A percentile compares a stretch with the other conserved stretches of the same genome.
These are phyloP conservation scores for Lasioglossum oenotherae DNA, from an alignment of 2,888 invertebrate genomes.

Conservation along the genomic window DNA sequence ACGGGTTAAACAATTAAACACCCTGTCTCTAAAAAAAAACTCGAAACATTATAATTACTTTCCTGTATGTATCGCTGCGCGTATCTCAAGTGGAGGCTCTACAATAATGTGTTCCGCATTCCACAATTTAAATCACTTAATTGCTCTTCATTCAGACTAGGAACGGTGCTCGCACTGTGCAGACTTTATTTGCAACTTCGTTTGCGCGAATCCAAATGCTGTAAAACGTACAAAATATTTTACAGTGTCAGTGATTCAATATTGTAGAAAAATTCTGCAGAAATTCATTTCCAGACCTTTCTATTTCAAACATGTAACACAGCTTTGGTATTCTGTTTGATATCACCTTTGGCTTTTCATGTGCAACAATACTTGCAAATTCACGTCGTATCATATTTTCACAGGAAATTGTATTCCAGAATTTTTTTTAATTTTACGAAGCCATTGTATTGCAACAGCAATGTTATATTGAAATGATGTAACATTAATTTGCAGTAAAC, in stretches of 20 bases:
- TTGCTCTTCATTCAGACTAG: background rate
- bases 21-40: background rate
- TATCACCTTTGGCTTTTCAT: background rate
- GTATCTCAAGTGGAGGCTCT: background rate
- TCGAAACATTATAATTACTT: constrained; percentile 20
- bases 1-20: background rate
- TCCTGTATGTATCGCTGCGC: background rate
- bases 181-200: background rate
- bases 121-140: background rate
- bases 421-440: background rate
- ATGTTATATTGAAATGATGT: background rate
- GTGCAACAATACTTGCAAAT: background rate
- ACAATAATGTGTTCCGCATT: background rate
- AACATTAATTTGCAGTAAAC: background rate
- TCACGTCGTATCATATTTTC: background rate
- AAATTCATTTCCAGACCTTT: background rate
- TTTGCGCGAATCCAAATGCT: background rate
- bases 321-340: background rate
- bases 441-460: background rate
- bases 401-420: background rate
- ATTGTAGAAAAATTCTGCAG: background rate
- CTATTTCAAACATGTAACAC: background rate
- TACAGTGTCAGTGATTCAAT: background rate
- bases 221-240: background rate
- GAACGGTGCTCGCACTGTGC: background rate